A percentile compares a stretch with the other conserved stretches of the same genome.
Evolutionary conservation across 2,888 invertebrate genomes (phyloP).

Genomic region (Trichopoda pennipes): DNA sequence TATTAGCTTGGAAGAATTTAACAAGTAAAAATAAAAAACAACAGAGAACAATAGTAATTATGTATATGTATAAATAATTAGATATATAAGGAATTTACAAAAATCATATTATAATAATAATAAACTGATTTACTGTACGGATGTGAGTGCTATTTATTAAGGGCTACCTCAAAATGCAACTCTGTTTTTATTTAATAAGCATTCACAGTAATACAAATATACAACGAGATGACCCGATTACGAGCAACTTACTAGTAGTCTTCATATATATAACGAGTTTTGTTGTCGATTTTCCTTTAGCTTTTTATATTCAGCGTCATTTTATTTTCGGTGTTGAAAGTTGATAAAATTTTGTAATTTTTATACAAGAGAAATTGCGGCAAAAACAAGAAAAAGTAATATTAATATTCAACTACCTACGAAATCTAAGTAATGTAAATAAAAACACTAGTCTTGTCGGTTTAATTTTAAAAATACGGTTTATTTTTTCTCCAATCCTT

Average conservation of each 20-base stretch:
- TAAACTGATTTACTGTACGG: no score
- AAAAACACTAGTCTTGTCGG: background rate
- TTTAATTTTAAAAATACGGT: background rate
- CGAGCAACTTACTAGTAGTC: slow-evolving; percentile 40
- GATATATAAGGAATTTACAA: no score
- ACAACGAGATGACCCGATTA: slow-evolving; percentile 58
- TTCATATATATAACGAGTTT: slow-evolving; percentile 47
- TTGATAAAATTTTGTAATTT: slow-evolving; percentile 66
- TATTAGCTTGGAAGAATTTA: no score
- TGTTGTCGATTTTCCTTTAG: slow-evolving; percentile 60
- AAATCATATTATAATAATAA: no score
- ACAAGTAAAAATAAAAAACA: no score
- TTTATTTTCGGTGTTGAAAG: slow-evolving; percentile 68
- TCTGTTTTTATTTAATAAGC: background rate
- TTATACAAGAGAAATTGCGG: slow-evolving; percentile 55
- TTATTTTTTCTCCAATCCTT: slow-evolving; percentile 5
- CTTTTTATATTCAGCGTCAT: slow-evolving; percentile 67
- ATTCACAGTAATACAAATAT: slow-evolving; percentile 43
- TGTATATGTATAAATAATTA: no score
- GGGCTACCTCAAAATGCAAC: slow-evolving; percentile 26
- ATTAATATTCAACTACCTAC: slow-evolving; percentile 1
- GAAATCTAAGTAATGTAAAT: background rate
- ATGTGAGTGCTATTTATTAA: background rate
- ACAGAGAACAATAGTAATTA: no score
- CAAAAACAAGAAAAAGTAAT: slow-evolving; percentile 28